Evolutionary conservation across 1,140 invertebrate genomes (phyloP).

Genomic region (Aethina tumida): DNA sequence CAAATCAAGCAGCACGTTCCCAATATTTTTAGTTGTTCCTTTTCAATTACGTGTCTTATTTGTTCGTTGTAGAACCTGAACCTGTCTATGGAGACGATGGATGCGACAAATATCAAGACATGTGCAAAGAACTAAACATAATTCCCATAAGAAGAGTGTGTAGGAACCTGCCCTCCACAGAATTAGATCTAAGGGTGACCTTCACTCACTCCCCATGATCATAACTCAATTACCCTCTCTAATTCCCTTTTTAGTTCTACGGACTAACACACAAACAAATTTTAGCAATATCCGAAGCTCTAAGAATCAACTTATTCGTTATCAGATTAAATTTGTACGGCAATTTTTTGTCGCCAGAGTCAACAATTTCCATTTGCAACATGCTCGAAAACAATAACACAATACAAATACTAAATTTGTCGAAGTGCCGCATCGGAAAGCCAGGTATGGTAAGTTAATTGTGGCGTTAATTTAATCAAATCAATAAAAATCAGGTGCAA

Average conservation of each 20-base stretch:
- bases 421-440: conserved; percentile 38
- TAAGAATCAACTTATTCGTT: conserved; percentile 36
- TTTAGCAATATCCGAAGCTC: conserved; percentile 33
- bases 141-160: conserved; percentile 35
- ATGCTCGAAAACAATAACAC: conserved; percentile 36
- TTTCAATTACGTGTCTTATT: no score
- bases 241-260: conserved; percentile 32
- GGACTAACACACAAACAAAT: conserved; percentile 36
- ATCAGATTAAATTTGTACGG: conserved; percentile 36
- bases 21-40: no score
- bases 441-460: conserved; percentile 19
- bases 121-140: conserved; percentile 37
- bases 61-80: conserved; percentile 27
- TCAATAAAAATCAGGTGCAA: conserved; percentile 22
- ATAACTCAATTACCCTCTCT: no score
- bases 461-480: neutral
- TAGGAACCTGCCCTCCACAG: no score
- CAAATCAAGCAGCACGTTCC: no score
- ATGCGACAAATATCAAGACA: conserved; percentile 34
- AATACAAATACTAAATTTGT: conserved; percentile 35
- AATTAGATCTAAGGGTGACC: no score
- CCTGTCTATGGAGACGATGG: conserved; percentile 35
- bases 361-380: conserved; percentile 35
- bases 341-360: conserved; percentile 36
- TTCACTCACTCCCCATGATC: no score